Percentiles rank a stretch among this genome's conserved stretches.
Evolutionary conservation across 2,113 vertebrate species (phyloP).

Genomic region (Gymnogyps californianus): DNA sequence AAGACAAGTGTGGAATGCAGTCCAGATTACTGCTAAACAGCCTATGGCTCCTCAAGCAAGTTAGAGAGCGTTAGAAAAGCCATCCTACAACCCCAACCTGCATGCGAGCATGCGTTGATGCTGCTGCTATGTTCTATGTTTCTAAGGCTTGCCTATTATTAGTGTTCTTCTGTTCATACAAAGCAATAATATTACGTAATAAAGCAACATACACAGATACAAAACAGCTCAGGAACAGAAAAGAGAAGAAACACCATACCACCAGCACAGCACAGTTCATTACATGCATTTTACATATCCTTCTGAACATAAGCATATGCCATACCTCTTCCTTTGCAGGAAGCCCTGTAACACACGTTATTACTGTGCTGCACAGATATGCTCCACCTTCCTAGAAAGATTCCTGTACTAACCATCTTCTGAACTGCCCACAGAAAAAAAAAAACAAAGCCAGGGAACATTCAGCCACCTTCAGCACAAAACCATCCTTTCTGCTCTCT

Average conservation of each 20-base stretch:
- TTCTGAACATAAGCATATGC: not conserved
- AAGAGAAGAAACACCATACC: not conserved
- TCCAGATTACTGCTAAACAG: not conserved
- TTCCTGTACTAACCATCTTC: not conserved
- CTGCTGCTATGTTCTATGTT: too few species aligned
- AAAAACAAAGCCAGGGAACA: not conserved
- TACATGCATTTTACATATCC: too few species aligned
- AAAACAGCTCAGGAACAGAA: not conserved
- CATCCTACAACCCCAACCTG: not conserved
- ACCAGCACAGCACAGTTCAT: too few species aligned
- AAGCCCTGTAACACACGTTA: not conserved
- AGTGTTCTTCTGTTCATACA: not conserved
- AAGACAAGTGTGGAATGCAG: not conserved
- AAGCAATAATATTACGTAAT: not conserved
- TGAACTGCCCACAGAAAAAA: not conserved
- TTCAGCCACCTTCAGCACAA: not conserved
- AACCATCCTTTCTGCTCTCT: not conserved
- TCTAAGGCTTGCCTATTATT: not conserved
- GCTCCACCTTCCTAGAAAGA: not conserved
- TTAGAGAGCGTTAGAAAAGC: not conserved
- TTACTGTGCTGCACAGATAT: not conserved
- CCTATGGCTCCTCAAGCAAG: not conserved
- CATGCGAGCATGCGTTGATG: not conserved
- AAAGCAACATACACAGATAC: not conserved
- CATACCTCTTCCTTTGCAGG: not conserved